These are phyloP conservation scores for Aleadryas rufinucha DNA, from an alignment of 2,113 vertebrate species.

Conservation along the genomic window DNA sequence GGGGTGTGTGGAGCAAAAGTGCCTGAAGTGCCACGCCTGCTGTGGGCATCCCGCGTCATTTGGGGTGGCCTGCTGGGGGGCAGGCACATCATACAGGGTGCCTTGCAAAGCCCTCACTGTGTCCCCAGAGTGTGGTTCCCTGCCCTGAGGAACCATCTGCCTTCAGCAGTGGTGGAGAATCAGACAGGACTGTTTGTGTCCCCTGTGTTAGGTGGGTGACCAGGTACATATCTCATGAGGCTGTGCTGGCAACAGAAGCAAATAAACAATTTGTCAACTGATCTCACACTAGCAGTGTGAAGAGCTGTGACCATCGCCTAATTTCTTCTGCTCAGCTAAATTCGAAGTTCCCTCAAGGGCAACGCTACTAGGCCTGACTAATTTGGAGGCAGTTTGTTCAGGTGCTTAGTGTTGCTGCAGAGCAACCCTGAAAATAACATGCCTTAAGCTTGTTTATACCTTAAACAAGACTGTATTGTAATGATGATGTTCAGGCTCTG, in stretches of 20 bases:
- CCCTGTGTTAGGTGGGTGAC: neutral
- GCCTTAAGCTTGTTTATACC: neutral
- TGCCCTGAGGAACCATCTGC: rapidly evolving
- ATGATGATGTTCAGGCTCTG: neutral
- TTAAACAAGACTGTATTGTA: neutral
- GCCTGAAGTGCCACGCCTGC: rapidly evolving
- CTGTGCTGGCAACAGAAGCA: neutral
- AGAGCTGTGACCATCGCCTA: neutral
- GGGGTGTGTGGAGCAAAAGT: rapidly evolving
- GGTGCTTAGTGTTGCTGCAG: neutral
- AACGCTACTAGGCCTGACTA: rapidly evolving
- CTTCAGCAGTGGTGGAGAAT: rapidly evolving
- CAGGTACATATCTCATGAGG: neutral
- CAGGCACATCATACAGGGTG: neutral
- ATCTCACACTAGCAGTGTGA: neutral
- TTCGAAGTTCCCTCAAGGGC: neutral
- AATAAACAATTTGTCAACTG: neutral
- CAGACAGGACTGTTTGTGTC: neutral
- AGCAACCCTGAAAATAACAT: neutral
- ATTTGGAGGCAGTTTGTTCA: neutral
- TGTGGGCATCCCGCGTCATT: rapidly evolving
- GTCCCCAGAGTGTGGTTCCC: neutral
- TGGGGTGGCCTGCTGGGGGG: neutral
- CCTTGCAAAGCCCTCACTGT: rapidly evolving
- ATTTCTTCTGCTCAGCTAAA: neutral